Evolutionary conservation across 2,888 invertebrate genomes (phyloP), one percentile per base, ranked within the genome.

Genomic region (Torymus aiolomorphi): DNA sequence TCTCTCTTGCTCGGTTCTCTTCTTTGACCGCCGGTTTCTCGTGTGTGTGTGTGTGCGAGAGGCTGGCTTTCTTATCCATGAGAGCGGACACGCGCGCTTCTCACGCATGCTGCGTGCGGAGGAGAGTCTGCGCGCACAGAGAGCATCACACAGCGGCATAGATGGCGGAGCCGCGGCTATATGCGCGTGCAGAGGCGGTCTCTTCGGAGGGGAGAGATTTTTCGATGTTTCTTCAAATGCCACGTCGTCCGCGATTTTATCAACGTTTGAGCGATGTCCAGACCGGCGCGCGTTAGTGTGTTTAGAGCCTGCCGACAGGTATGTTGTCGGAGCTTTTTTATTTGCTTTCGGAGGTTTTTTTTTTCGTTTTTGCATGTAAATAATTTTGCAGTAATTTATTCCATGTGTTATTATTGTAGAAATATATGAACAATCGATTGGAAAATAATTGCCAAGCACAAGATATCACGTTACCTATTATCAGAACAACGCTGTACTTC

Each of bases 11-110:
- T 71, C 57, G 42, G 42, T 59, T 16, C 14, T 83, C 84, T 81
- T 82, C 80, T 73, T 82, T 78, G 76, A 84, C 77, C 82, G 84
- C 82, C 84, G 84, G 83, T 81, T 74, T 78, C 81, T 76, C 69
- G 82, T 20, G 57, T 42, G 42, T 42, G 31, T 13, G 18, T 84
- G 83, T 76, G 70, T 83, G 76, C 11, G 78, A 81, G 81, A 14
- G 24, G 31, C 79, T 67, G 57, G 61, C 82, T 78, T 80, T 76
- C 78, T 76, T 56, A 59, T 69, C 69, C 73, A 62, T 62, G 69
- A 78, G 82, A 83, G 83, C 84, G 85, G 85, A 85, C 86, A 82
- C 85, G 85, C 83, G 80, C 76, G 54, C 66, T 79, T 80, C 82
- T 82, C 82, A 80, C 80, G 80, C 82, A 72, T 69, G 63, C 14